Evolutionary conservation across 2,113 vertebrate species (phyloP), one percentile per base, ranked within the genome.

Genomic region (Zosterops pallidus): DNA sequence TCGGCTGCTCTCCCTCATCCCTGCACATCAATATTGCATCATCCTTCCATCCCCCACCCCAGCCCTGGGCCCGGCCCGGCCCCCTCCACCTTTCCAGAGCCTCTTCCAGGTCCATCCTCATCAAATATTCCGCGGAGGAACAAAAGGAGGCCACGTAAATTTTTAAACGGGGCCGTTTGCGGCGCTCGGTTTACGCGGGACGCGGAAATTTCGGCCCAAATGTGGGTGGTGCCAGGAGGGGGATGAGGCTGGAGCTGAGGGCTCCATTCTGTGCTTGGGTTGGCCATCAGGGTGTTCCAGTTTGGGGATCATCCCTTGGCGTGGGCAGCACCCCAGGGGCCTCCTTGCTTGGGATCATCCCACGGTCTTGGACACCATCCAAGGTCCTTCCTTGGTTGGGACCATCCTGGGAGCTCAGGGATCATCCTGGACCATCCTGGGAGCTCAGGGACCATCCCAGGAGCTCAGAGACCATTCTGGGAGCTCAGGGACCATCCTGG

Each of bases 231-330:
- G 50, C 5, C 4, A 4, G 47, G 75, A 37, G 16, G 11, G 12
- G 70, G 42, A 39, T 1, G 29, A 44, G 44, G 12, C 52, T 1
- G 6, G 77, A 2, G 31, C 83, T 7, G 0, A 42, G 37, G 24
- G 50, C 2, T 14, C 26, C 4, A 0, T 3, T 2, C 14, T 0
- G 0, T 0, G 2, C 26, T 47, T 7, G 55, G 62, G 42, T 44
- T 44, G 42, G 11, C 3, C 57, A 19, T 2, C 9, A 4, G 18
- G 35, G 2, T 24, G 69, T 74, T 6, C 75, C 3, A 0, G 65
- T 41, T 39, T 23, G 26, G 69, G 83, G 35, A 25, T 20, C 50
- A 14, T 22, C 25, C 29, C 25, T 17, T 14, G 67, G 31, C 50
- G 11, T 1, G 17, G 47, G 3, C 10, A 18, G 9, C 29, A 9